phyloP scores from a whole-genome alignment of 2,113 vertebrate species.

The Pomatorhinus ruficollis region DNA sequence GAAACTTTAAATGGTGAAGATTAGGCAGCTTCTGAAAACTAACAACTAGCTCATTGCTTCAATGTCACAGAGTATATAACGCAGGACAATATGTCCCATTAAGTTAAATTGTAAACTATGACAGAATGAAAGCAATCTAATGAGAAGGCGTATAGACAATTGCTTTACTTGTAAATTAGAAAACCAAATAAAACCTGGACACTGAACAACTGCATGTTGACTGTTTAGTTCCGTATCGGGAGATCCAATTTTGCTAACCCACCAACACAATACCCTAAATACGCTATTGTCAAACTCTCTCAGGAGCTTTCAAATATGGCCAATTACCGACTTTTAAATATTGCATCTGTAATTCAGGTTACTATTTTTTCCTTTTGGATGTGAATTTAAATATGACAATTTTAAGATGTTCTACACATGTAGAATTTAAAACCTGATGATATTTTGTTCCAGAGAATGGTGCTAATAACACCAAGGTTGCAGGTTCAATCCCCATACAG shows the following conservation, averaged over 20 bases:
- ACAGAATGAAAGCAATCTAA: background rate
- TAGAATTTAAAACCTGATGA: background rate
- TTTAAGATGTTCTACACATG: background rate
- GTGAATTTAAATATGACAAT: background rate
- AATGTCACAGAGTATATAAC: background rate
- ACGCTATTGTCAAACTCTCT: fast-evolving
- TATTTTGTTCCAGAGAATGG: background rate
- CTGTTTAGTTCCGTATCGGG: background rate
- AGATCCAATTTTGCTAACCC: background rate
- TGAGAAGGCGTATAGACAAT: background rate
- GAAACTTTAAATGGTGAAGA: background rate
- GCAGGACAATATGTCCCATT: background rate
- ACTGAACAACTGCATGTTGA: background rate
- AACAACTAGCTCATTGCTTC: background rate
- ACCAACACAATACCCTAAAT: background rate
- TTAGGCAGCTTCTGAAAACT: background rate
- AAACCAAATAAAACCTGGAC: background rate
- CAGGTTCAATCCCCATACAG: fast-evolving
- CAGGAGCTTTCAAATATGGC: background rate
- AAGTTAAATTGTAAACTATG: background rate
- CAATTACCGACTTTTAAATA: background rate
- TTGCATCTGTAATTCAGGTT: background rate
- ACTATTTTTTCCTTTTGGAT: background rate
- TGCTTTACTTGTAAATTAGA: background rate
- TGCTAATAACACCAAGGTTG: background rate